Percentiles rank a stretch among this genome's conserved stretches.
Conservation (phyloP, 2,113 vertebrate species). For the Pygoscelis adeliae region DNA sequence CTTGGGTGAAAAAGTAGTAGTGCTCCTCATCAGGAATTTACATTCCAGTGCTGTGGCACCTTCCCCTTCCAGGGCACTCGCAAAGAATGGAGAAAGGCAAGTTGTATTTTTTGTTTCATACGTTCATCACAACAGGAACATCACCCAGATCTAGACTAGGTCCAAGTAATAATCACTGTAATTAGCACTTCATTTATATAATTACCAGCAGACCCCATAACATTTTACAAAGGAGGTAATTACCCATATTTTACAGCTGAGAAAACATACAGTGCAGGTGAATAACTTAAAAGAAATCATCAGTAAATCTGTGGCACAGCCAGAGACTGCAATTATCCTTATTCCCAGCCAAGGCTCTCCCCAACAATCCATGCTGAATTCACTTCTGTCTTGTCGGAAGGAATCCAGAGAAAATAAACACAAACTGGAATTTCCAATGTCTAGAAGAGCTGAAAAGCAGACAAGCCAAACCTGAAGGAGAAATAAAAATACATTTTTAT, state of each 20-base stretch:
- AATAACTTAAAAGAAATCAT: slow-evolving; percentile 60
- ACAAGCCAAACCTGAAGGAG: slow-evolving; percentile 58
- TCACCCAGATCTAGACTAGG: slow-evolving; percentile 50
- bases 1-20: background rate
- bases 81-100: background rate
- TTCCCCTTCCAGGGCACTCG: background rate
- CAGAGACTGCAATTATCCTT: slow-evolving; percentile 56
- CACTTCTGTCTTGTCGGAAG: slow-evolving; percentile 42
- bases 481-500: slow-evolving; percentile 59
- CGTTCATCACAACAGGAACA: background rate
- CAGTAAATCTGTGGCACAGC: slow-evolving; percentile 33
- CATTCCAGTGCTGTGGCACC: accelerated
- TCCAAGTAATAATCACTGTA: slow-evolving; percentile 62
- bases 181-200: slow-evolving; percentile 53
- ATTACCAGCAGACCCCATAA: slow-evolving; percentile 66
- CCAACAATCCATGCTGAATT: slow-evolving; percentile 55
- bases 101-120: background rate
- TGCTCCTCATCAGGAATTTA: background rate
- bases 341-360: slow-evolving; percentile 53
- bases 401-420: slow-evolving; percentile 60
- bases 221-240: slow-evolving; percentile 64
- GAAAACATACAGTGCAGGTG: slow-evolving; percentile 61
- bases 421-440: slow-evolving; percentile 43
- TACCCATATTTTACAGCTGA: slow-evolving; percentile 65
- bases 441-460: slow-evolving; percentile 59